These are phyloP conservation scores for Saturnia japonica DNA, from an alignment of 2,888 invertebrate genomes.

Conservation along the genomic window DNA sequence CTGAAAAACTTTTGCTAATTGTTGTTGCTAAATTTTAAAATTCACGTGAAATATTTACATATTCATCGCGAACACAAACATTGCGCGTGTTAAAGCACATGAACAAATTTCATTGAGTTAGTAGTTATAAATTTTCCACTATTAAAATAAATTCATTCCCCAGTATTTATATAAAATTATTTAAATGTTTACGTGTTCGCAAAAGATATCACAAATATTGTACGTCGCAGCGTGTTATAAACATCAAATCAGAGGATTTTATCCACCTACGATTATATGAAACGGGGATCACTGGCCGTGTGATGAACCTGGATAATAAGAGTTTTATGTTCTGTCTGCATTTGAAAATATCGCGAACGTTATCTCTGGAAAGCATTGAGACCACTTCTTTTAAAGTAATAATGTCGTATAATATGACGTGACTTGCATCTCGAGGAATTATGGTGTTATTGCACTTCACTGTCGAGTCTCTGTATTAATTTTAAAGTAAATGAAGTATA, in stretches of 20 bases:
- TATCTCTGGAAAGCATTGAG: conserved; percentile 9
- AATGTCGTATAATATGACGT: conserved; percentile 10
- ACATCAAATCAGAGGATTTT: conserved; percentile 14
- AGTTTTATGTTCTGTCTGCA: conserved; percentile 21
- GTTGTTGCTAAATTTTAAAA: not conserved
- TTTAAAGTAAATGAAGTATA: not conserved
- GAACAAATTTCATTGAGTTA: not conserved
- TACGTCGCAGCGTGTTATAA: conserved; percentile 12
- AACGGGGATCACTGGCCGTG: conserved; percentile 12
- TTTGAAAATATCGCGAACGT: conserved; percentile 18
- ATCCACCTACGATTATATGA: conserved; percentile 1
- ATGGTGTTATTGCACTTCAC: not conserved
- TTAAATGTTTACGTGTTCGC: conserved; percentile 16
- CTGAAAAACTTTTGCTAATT: not conserved
- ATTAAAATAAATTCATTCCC: conserved; percentile 7
- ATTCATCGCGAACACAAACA: not conserved
- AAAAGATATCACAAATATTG: conserved; percentile 3
- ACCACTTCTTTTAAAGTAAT: conserved; percentile 9
- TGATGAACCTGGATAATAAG: conserved; percentile 16
- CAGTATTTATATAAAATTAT: conserved; percentile 4
- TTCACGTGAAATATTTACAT: not conserved
- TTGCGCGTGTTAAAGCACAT: conserved; percentile 7
- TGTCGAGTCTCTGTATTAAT: not conserved
- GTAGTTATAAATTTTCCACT: not conserved
- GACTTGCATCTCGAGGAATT: conserved; percentile 10